Evolutionary conservation across 2,888 invertebrate species (phyloP), one percentile per base, ranked within the genome.

Genomic region (Melipona bicolor): DNA sequence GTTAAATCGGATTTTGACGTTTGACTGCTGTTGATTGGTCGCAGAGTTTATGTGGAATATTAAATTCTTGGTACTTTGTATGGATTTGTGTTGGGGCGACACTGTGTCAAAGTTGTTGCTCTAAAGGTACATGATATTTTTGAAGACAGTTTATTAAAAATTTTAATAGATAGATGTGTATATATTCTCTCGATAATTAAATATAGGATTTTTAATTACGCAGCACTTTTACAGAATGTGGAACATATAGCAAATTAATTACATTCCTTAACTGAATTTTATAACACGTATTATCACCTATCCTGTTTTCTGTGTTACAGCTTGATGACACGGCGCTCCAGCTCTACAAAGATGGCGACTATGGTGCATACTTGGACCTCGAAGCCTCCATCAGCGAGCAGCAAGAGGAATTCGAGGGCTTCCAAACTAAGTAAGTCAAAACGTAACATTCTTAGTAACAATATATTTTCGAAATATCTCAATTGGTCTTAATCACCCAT

Each of bases 321-420:
- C 96, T 99, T 95, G 99, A 99, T 94, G 99, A 99, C 95, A 98
- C 98, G 84, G 98, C 99, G 50, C 96, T 99, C 87, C 99, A 99
- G 95, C 96, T 99, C 88, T 99, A 99, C 95, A 98, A 97, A 95
- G 98, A 99, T 95, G 98, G 99, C 83, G 99, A 99, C 95, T 99
- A 98, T 95, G 99, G 99, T 75, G 97, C 98, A 78, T 99, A 99
- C 95, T 96, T 99, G 95, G 99, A 99, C 95, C 96, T 99, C 95
- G 99, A 99, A 95, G 98, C 98, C 77, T 98, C 99, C 83, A 97
- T 99, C 92, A 98, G 97, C 91, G 99, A 99, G 95, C 99, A 99
- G 94, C 97, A 98, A 89, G 99, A 99, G 94, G 99, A 99, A 94
- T 97, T 99, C 93, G 99, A 99, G 95, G 98, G 98, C 88, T 97